These are phyloP conservation scores for Mixornis gularis DNA, from an alignment of 2,113 vertebrate genomes.

Conservation along the genomic window DNA sequence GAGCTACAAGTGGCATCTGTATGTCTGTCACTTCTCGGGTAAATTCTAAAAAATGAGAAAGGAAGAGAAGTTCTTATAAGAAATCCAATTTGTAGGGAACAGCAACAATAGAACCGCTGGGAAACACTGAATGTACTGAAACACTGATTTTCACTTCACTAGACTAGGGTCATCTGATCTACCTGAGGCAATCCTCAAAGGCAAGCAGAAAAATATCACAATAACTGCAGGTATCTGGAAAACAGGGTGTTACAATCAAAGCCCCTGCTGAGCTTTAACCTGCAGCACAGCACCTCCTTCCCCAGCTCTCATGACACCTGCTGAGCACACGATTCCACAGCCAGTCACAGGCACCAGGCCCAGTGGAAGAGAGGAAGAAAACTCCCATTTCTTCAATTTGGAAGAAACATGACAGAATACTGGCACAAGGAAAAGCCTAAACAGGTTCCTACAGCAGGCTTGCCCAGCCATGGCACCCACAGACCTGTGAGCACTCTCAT, in stretches of 20 bases:
- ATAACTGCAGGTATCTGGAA: neutral
- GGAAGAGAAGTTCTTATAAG: neutral
- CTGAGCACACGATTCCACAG: neutral
- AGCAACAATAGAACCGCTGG: neutral
- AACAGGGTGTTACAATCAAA: neutral
- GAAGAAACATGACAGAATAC: rapidly evolving
- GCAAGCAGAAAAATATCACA: neutral
- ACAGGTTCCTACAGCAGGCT: rapidly evolving
- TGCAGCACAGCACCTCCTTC: neutral
- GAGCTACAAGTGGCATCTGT: constrained; percentile 96
- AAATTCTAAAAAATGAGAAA: constrained; percentile 77
- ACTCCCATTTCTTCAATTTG: neutral
- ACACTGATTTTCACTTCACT: neutral
- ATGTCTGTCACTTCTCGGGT: constrained; percentile 96
- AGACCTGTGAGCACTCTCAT: constrained; percentile 97
- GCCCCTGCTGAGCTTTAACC: neutral
- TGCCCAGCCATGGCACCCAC: neutral
- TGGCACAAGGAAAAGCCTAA: neutral
- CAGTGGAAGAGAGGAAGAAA: neutral
- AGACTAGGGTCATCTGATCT: neutral
- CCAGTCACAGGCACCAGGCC: rapidly evolving
- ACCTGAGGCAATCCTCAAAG: neutral
- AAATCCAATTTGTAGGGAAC: neutral
- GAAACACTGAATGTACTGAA: neutral
- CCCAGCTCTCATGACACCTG: neutral